A percentile compares a stretch with the other conserved stretches of the same genome.
Conservation (phyloP, 2,113 vertebrate species). For the Ciconia maguari region DNA sequence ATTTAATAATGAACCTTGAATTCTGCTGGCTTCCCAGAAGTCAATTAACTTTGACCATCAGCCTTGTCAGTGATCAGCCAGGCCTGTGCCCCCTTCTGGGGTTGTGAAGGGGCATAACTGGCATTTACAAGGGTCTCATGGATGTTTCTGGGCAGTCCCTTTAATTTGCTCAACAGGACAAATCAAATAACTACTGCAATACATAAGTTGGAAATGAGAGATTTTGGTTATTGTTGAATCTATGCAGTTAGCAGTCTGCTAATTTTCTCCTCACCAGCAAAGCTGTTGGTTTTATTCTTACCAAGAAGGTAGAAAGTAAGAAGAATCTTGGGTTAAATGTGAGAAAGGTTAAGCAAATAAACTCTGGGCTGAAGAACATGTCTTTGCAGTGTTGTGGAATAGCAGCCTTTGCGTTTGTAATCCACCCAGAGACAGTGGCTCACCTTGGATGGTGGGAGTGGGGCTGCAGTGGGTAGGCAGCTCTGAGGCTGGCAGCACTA, state of each 20-base stretch:
- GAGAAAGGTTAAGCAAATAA: neutral
- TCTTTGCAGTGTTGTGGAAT: neutral
- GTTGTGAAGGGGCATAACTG: neutral
- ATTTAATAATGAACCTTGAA: neutral
- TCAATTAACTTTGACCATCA: neutral
- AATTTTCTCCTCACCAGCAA: neutral
- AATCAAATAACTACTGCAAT: neutral
- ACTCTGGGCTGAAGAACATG: neutral
- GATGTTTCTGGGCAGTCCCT: neutral
- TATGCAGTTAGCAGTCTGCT: neutral
- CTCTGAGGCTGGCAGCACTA: neutral
- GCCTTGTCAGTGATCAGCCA: neutral
- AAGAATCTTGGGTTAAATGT: neutral
- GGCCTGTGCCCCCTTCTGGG: neutral
- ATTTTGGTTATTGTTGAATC: neutral
- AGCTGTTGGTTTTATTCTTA: neutral
- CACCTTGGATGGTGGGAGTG: neutral
- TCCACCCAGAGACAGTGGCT: fast-evolving
- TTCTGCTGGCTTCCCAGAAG: neutral
- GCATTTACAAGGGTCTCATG: neutral
- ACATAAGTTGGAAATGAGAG: neutral
- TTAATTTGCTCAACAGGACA: neutral
- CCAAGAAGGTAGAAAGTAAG: neutral
- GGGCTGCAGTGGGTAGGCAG: neutral
- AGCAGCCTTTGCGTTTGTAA: neutral